A percentile compares a stretch with the other conserved stretches of the same genome.
phyloP scores from a whole-genome alignment of 1,140 invertebrate species.

The Bombus balteatus region DNA sequence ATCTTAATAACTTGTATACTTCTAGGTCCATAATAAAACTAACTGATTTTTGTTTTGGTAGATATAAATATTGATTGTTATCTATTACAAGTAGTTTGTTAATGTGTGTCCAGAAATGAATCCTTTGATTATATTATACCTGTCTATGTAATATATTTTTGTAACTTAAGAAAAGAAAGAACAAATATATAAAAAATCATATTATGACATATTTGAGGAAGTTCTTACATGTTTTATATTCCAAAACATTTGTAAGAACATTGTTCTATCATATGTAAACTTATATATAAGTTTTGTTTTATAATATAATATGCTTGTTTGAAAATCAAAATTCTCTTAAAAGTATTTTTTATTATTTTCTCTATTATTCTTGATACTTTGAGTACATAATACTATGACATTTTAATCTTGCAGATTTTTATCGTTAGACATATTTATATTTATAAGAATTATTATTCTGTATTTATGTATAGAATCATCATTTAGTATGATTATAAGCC shows the following conservation, averaged over 20 bases:
- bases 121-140: neutral
- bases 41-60: neutral
- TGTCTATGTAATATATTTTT: neutral
- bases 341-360: neutral
- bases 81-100: neutral
- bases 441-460: neutral
- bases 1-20: no score
- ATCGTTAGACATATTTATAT: neutral
- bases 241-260: neutral
- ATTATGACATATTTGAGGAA: neutral
- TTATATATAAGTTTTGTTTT: neutral
- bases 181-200: neutral
- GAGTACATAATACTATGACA: neutral
- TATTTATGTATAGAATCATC: neutral
- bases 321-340: neutral
- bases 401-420: neutral
- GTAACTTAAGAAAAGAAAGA: neutral
- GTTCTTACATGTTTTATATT: neutral
- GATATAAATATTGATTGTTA: neutral
- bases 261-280: neutral
- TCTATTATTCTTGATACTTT: neutral
- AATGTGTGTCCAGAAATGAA: neutral
- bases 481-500: neutral
- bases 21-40: no score
- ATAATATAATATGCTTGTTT: neutral